These are phyloP conservation scores for Polymixis lichenea DNA, from an alignment of 2,888 invertebrate species.

Conservation along the genomic window DNA sequence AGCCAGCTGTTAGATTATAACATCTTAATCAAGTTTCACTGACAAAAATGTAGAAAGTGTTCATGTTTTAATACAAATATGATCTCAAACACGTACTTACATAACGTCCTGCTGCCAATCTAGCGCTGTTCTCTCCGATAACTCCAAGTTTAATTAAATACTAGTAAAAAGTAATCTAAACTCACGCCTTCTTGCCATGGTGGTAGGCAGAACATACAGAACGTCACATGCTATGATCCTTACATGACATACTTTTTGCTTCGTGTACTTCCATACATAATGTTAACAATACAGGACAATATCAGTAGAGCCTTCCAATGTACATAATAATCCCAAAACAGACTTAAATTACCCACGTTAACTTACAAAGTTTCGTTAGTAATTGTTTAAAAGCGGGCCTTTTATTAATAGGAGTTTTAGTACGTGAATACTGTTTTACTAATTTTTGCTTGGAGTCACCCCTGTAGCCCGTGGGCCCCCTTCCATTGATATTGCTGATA, in stretches of 20 bases:
- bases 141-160: neutral
- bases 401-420: neutral
- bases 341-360: neutral
- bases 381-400: neutral
- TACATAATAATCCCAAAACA: neutral
- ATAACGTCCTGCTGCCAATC: neutral
- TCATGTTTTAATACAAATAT: neutral
- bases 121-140: neutral
- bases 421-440: neutral
- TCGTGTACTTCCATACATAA: neutral
- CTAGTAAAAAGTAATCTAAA: no score
- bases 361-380: neutral
- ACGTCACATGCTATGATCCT: neutral
- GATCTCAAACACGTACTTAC: neutral
- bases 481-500: neutral
- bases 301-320: neutral
- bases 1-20: neutral
- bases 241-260: neutral
- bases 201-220: no score
- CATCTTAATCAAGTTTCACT: neutral
- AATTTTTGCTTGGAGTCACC: no score
- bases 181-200: neutral
- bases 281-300: neutral
- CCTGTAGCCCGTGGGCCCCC: neutral
- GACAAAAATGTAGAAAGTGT: neutral